These are phyloP conservation scores for Myopa tessellatipennis DNA, from an alignment of 2,888 invertebrate genomes.

Conservation along the genomic window DNA sequence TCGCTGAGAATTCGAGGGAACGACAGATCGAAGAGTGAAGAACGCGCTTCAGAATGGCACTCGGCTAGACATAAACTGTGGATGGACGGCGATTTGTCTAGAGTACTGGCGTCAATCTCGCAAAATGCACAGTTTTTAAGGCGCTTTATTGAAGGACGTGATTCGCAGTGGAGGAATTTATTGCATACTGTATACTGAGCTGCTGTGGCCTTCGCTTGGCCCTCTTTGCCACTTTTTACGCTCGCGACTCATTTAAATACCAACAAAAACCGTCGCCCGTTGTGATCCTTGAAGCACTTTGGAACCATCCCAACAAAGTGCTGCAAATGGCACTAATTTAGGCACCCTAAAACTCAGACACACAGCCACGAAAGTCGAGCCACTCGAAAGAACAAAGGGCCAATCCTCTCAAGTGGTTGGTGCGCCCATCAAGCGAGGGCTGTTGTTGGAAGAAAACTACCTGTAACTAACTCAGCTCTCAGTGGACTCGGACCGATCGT, in stretches of 20 bases:
- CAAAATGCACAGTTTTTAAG: background rate
- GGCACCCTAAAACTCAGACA: background rate
- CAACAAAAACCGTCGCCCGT: background rate
- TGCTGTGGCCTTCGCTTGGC: background rate
- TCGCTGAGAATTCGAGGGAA: background rate
- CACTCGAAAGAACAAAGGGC: background rate
- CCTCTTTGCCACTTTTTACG: background rate
- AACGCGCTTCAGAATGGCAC: background rate
- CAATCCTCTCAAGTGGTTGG: slow-evolving; percentile 36
- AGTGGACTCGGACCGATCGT: background rate
- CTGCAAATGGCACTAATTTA: background rate
- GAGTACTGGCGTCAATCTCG: slow-evolving; percentile 1
- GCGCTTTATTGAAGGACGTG: background rate
- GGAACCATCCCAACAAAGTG: background rate
- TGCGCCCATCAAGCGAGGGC: background rate
- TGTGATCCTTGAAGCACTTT: background rate
- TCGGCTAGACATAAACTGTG: background rate
- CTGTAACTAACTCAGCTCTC: slow-evolving; percentile 16
- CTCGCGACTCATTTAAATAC: slow-evolving; percentile 11
- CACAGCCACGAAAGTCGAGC: background rate
- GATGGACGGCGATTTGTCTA: background rate
- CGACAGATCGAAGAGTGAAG: too few species aligned
- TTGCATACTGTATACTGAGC: background rate
- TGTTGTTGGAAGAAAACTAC: slow-evolving; percentile 18
- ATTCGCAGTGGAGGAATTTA: slow-evolving; percentile 2